Evolutionary conservation across 2,113 vertebrate species (phyloP).

Genomic region (Rhabdornis inornatus): DNA sequence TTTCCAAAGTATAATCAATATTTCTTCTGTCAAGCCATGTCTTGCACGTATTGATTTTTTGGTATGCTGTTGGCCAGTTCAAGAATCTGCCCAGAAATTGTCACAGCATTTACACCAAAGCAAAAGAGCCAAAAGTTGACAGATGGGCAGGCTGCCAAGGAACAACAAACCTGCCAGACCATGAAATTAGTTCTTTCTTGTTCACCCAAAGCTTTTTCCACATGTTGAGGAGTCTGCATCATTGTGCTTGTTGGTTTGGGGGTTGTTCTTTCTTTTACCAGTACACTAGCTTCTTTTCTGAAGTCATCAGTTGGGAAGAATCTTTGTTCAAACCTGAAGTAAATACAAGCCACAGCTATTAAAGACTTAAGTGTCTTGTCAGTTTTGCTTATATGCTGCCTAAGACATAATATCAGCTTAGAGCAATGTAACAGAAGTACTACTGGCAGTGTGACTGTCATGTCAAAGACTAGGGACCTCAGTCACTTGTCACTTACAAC

Average conservation of each 20-base stretch:
- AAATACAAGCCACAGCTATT: neutral
- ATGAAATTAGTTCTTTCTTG: constrained; percentile 70
- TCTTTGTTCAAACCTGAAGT: neutral
- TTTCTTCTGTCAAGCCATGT: neutral
- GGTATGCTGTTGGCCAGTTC: neutral
- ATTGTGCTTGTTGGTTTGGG: neutral
- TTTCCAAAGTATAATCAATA: neutral
- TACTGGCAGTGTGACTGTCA: neutral
- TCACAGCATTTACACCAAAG: neutral
- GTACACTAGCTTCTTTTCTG: neutral
- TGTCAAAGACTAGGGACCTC: neutral
- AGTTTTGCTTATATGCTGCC: neutral
- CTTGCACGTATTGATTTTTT: neutral
- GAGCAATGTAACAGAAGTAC: neutral
- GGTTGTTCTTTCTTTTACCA: neutral
- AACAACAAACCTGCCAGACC: constrained; percentile 51
- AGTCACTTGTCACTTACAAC: neutral
- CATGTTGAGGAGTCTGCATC: neutral
- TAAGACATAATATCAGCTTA: neutral
- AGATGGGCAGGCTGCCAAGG: constrained; percentile 36
- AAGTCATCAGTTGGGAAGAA: neutral
- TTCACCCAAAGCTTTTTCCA: neutral
- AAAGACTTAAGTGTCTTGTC: neutral
- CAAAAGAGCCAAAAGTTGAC: neutral
- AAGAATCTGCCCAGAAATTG: neutral